phyloP scores from a whole-genome alignment of 2,888 invertebrate species.

The Sinohyriopsis cumingii region DNA sequence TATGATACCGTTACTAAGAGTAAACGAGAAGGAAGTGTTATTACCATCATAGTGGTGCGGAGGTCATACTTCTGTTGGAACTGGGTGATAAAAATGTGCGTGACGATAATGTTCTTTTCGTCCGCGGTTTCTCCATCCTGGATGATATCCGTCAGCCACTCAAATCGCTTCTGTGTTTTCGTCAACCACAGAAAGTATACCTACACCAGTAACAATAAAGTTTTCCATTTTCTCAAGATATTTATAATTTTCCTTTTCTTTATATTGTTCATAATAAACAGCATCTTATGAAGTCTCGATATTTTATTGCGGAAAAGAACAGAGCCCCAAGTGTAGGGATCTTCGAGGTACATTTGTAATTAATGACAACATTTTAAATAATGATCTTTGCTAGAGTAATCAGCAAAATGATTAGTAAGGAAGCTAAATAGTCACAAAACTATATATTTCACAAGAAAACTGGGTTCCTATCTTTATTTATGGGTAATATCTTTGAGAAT shows the following conservation, averaged over 20 bases:
- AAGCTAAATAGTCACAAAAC: neutral
- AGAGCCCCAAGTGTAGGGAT: too few relatives aligned
- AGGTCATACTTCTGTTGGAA: slow-evolving; percentile 79
- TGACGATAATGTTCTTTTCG: slow-evolving; percentile 73
- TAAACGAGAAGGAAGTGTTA: too few relatives aligned
- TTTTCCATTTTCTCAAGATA: too few relatives aligned
- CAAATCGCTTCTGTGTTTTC: slow-evolving; percentile 78
- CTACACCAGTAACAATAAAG: slow-evolving; percentile 62
- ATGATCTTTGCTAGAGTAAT: too few relatives aligned
- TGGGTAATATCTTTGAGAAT: slow-evolving; percentile 78
- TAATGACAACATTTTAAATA: too few relatives aligned
- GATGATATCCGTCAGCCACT: slow-evolving; percentile 79
- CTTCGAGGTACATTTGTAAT: too few relatives aligned
- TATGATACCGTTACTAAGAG: too few relatives aligned
- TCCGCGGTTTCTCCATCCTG: slow-evolving; percentile 76
- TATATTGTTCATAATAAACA: too few relatives aligned
- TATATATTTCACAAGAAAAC: slow-evolving; percentile 69
- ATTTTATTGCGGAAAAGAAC: too few relatives aligned
- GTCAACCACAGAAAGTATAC: slow-evolving; percentile 80
- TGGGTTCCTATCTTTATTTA: slow-evolving; percentile 45
- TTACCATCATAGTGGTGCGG: slow-evolving; percentile 77
- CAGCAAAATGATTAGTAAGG: too few relatives aligned
- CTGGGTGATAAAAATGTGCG: slow-evolving; percentile 79
- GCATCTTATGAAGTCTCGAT: too few relatives aligned
- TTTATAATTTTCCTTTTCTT: too few relatives aligned